Evolutionary conservation across 2,888 invertebrate genomes (phyloP), one percentile per base, ranked within the genome.

Genomic region (Odontothrips loti): DNA sequence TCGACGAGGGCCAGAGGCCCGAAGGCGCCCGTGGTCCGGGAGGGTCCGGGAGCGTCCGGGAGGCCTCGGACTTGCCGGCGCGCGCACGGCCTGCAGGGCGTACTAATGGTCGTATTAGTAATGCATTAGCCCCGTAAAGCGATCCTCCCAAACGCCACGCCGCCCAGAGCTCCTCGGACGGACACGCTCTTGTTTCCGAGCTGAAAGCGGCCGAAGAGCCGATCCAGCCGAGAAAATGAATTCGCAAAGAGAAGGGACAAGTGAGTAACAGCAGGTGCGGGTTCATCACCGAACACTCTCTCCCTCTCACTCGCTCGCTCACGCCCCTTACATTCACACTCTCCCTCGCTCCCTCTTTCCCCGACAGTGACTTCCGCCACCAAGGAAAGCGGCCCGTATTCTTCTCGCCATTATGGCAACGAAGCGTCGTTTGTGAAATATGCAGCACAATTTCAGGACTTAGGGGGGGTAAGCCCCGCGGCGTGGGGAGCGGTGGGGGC

Each of bases 361-460:
- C 34, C 34, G 34, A 43, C 34, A 43, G 34, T 43, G 34, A 43
- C 34, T 43, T 43, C 34, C 34, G 34, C 34, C 34, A 43, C 6
- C 34, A 43, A 43, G 34, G 34, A 43, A 43, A 43, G 34, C 34
- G 34, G 34, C 34, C 34, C 34, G 3, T 43, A 27, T 9, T 75
- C 68, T 75, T 75, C 23, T 12, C 68, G 27, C 68, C 68, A 27
- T 75, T 11, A 75, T 75, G 68, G 23, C 68, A 15, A 15, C 58
- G 68, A 23, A 20, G 51, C 51, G 51, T 20, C 17, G 27, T 75
- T 75, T 27, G 68, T 75, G 27, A 75, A 75, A 75, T 75, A 75
- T 75, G 68, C 68, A 75, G 68, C 68, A 75, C 68, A 75, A 27
- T 75, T 75, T 27, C 68, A 75, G 68, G 68, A 27, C 68, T 75